Base-by-base conservation (phyloP, 2,113 vertebrate species). In the Syngnathus floridae region DNA sequence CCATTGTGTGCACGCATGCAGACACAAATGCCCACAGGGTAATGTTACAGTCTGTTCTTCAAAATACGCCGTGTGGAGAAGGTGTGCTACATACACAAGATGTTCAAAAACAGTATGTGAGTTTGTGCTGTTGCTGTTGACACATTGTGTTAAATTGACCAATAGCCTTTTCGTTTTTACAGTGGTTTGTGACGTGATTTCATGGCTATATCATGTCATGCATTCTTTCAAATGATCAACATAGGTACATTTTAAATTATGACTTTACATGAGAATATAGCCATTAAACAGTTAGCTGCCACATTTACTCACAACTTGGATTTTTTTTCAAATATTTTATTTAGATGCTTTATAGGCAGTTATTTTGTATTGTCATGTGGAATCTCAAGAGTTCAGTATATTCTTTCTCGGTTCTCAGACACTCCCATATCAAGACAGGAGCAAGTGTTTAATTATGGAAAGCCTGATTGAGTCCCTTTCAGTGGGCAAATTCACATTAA, bases 391-490 rank as follows among this genome's bases (percentile, higher is more conserved):
- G 48, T 65, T 48, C 69, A 66, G 51, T 26, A 64, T 71, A 54
- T 4, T 17, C 43, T 66, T 78, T 77, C 70, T 80, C 65, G 74
- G 66, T 79, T 82, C 79, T 79, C 79, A 80, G 87, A 82, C 84
- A 84, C 84, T 74, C 84, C 86, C 84, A 71, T 66, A 41, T 38
- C 31, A 2, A 69, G 69, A 65, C 64, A 45, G 54, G 69, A 73
- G 54, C 68, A 63, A 69, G 62, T 78, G 80, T 86, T 43, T 83
- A 83, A 89, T 89, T 81, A 84, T 82, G 67, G 81, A 84, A 80
- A 82, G 83, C 79, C 79, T 83, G 79, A 85, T 82, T 86, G 52
- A 55, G 22, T 55, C 26, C 22, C 22, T 55, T 54, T 10, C 22
- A 55, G 52, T 31, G 22, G 22, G 22, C 22, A 55, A 31, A 55